Conservation (phyloP, 1,140 invertebrate genomes). For the Aphis craccivora region DNA sequence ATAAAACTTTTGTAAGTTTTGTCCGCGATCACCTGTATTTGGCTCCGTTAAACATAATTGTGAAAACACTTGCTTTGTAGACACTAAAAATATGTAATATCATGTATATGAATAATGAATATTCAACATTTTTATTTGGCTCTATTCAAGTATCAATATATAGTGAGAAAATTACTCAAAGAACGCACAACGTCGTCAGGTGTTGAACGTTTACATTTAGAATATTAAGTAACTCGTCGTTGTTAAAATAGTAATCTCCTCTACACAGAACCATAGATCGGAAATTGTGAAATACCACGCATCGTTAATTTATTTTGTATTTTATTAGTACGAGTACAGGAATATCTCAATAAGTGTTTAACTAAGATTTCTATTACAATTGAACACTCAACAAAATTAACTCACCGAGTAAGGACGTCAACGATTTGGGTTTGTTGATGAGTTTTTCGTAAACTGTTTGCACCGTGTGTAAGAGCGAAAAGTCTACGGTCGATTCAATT, state of each 20-base stretch:
- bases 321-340: background rate
- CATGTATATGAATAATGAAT: slow-evolving; percentile 22
- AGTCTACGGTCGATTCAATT: slow-evolving; percentile 15
- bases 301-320: background rate
- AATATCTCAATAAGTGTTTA: background rate
- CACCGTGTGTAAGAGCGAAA: background rate
- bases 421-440: background rate
- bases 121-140: background rate
- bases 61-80: background rate
- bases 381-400: background rate
- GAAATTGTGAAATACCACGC: background rate
- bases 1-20: slow-evolving; percentile 17
- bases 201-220: background rate
- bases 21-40: background rate
- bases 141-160: background rate
- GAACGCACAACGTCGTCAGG: background rate
- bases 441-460: slow-evolving; percentile 12
- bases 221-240: background rate
- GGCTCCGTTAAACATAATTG: background rate
- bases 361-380: background rate
- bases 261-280: background rate
- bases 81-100: background rate
- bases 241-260: background rate
- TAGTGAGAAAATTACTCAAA: background rate
- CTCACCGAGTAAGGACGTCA: slow-evolving; percentile 10